Base-by-base conservation (phyloP, 2,113 vertebrate genomes). In the Nerophis lumbriciformis region DNA sequence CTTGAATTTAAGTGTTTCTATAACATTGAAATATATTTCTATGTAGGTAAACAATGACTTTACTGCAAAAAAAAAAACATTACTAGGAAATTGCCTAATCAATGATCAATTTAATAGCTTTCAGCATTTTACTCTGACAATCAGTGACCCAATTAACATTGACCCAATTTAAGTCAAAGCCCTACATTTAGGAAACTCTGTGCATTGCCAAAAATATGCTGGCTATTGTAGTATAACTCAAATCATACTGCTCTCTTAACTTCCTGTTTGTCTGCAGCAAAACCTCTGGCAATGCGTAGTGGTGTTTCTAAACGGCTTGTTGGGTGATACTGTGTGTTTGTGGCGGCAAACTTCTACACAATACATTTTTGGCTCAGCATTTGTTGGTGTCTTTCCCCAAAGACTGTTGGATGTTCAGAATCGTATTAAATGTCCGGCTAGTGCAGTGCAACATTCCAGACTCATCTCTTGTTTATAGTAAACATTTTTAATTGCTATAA, bases 211-310 rank as follows among this genome's bases (percentile, higher is more conserved):
- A 80, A 59, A 73, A 48, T 44, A 16, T 56, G 52, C 45, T 9
- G 53, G 48, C 61, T 59, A 67, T 12, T 69, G 68, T 80, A 60
- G 61, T 71, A 59, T 44, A 72, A 79, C 61, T 83, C 73, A 58
- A 37, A 42, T 71, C 35, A 61, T 68, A 61, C 64, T 28, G 61
- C 59, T 28, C 57, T 66, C 47, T 59, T 37, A 53, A 73, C 73
- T 81, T 85, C 83, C 83, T 88, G 81, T 71, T 62, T 79, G 71
- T 66, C 65, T 57, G 65, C 65, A 63, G 65, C 71, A 79, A 65
- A 65, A 50, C 71, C 57, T 72, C 75, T 13, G 14, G 73, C 60
- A 63, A 50, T 61, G 69, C 60, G 35, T 63, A 37, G 39, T 21
- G 68, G 71, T 63, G 68, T 61, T 72, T 35, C 73, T 59, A 44